These are phyloP conservation scores for Dichetophora obliterata DNA, from an alignment of 2,888 invertebrate species.

Conservation along the genomic window DNA sequence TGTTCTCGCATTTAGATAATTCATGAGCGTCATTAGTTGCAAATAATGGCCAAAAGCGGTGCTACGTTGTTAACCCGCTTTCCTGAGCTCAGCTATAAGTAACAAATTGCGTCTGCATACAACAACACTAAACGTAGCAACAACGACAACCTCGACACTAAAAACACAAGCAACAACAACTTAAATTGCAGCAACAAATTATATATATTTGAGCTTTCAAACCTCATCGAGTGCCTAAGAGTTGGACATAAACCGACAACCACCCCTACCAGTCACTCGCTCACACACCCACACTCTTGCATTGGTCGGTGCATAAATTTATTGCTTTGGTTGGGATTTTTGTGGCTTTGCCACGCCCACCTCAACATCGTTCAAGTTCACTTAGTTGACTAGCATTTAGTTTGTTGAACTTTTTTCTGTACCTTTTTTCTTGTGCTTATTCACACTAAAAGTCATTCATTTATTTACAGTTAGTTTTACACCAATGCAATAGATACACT, in stretches of 20 bases:
- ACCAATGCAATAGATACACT: constrained; percentile 9
- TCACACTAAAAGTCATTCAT: neutral
- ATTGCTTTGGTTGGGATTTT: constrained; percentile 17
- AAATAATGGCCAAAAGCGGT: constrained; percentile 53
- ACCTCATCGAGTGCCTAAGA: neutral
- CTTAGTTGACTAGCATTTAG: neutral
- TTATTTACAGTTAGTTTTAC: neutral
- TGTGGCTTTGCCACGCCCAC: constrained; percentile 23
- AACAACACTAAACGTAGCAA: no score
- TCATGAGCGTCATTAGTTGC: constrained; percentile 61
- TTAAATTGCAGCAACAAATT: neutral
- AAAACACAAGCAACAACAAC: neutral
- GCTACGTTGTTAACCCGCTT: constrained; percentile 13
- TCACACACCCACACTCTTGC: neutral
- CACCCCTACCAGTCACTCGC: neutral
- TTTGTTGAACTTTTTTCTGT: neutral
- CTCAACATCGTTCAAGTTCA: neutral
- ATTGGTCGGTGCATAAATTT: constrained; percentile 30
- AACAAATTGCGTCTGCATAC: neutral
- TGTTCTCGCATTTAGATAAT: constrained; percentile 58
- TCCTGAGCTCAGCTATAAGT: neutral
- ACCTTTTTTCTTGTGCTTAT: neutral
- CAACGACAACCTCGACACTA: neutral
- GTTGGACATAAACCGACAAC: neutral
- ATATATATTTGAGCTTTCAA: neutral